Conservation (phyloP, 92 coral and sea anemone species). For the Epizoanthus stellaris region DNA sequence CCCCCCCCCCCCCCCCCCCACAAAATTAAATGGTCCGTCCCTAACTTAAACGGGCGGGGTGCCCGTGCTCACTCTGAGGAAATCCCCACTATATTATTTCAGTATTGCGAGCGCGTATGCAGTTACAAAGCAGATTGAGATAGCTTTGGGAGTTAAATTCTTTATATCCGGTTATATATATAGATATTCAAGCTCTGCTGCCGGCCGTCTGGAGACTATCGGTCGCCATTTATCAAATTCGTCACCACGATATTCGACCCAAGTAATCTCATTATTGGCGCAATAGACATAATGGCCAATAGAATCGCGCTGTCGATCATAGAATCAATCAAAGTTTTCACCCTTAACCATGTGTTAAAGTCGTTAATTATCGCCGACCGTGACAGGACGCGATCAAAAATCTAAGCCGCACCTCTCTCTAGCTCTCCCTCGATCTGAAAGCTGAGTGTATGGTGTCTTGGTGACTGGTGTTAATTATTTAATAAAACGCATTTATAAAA, state of each 20-base stretch:
- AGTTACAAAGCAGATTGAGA: too few relatives aligned
- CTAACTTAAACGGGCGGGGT: too few relatives aligned
- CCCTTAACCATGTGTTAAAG: conserved; percentile 6
- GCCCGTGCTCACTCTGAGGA: too few relatives aligned
- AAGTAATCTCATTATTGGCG: conserved; percentile 12
- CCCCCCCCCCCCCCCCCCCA: too few relatives aligned
- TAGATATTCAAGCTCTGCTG: too few relatives aligned
- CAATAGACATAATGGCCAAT: neutral
- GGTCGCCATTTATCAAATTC: too few relatives aligned
- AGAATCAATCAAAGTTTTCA: neutral
- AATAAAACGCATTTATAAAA: neutral
- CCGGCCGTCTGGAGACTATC: too few relatives aligned
- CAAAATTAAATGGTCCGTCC: too few relatives aligned
- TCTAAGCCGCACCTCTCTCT: neutral
- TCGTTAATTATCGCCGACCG: conserved; percentile 10
- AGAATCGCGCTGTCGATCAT: neutral
- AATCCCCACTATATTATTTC: too few relatives aligned
- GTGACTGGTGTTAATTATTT: neutral
- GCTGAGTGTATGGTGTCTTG: neutral
- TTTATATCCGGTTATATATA: too few relatives aligned
- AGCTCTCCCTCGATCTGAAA: neutral
- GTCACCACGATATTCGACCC: neutral
- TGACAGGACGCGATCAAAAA: neutral
- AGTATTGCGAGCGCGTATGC: too few relatives aligned
- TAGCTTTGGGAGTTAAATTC: too few relatives aligned